These are phyloP conservation scores for Crypturellus undulatus DNA, from an alignment of 2,113 vertebrate species.

Conservation along the genomic window DNA sequence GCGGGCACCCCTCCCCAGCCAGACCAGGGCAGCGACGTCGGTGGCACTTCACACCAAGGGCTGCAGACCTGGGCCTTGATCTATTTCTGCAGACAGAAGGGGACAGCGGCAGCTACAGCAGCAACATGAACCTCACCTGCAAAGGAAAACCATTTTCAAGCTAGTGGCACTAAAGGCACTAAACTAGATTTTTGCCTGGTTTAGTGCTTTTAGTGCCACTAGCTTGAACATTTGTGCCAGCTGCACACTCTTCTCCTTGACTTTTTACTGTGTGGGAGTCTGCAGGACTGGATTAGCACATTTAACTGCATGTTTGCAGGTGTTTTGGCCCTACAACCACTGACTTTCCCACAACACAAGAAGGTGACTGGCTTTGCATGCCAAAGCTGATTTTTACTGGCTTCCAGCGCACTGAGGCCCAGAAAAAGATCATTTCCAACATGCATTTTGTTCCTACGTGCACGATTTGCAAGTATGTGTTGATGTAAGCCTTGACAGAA, in stretches of 20 bases:
- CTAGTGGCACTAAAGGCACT: no score
- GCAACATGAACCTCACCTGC: accelerated
- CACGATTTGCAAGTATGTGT: accelerated
- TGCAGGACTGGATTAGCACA: neutral
- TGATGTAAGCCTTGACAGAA: accelerated
- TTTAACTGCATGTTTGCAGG: neutral
- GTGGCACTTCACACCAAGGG: neutral
- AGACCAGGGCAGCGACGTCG: neutral
- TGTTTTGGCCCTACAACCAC: neutral
- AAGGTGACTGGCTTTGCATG: neutral
- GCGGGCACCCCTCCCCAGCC: neutral
- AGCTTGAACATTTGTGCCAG: neutral
- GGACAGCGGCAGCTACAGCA: neutral
- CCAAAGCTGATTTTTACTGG: neutral
- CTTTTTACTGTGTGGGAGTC: neutral
- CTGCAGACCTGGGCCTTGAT: neutral
- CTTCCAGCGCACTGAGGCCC: neutral
- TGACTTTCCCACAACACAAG: neutral
- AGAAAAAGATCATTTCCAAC: neutral
- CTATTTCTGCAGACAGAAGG: neutral
- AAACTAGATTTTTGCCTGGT: neutral
- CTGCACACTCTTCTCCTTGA: neutral
- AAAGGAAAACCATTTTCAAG: no score
- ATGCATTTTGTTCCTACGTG: neutral
- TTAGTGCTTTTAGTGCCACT: accelerated